phyloP scores from a whole-genome alignment of 2,797 vertebrate genomes.

The Leptatherina wallacei region DNA sequence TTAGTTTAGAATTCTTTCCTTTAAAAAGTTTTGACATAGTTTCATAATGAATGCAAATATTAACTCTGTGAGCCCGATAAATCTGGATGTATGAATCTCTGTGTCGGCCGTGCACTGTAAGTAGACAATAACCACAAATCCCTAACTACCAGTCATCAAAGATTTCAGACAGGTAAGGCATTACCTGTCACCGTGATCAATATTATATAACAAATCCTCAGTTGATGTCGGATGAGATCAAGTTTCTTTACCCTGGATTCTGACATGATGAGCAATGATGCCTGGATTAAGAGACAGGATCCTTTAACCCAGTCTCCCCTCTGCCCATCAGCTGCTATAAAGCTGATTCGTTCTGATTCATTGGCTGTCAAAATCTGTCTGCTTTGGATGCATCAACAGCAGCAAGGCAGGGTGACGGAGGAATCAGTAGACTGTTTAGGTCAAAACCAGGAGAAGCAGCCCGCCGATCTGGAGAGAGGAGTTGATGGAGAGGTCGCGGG shows the following conservation, averaged over 20 bases:
- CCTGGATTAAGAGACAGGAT: constrained; percentile 39
- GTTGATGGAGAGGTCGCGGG: constrained; percentile 26
- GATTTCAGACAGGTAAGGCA: constrained; percentile 15
- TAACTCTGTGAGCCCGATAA: background rate
- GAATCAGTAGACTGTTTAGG: constrained; percentile 42
- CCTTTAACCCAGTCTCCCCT: constrained; percentile 40
- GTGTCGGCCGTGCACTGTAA: constrained; percentile 1
- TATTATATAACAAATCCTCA: constrained; percentile 24
- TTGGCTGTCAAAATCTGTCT: constrained; percentile 46
- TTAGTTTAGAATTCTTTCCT: constrained; percentile 26
- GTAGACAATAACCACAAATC: constrained; percentile 8
- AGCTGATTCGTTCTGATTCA: constrained; percentile 40
- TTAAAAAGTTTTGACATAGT: constrained; percentile 22
- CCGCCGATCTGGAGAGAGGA: background rate
- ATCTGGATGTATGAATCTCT: constrained; percentile 4
- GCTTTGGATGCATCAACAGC: constrained; percentile 1
- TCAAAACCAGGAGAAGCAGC: constrained; percentile 21
- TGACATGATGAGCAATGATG: constrained; percentile 51
- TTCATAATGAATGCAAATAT: constrained; percentile 47
- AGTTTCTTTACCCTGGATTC: constrained; percentile 27
- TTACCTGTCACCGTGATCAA: constrained; percentile 32
- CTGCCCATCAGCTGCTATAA: constrained; percentile 37
- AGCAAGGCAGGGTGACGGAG: constrained; percentile 6
- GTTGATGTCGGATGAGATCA: constrained; percentile 11
- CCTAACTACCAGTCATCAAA: background rate